Conservation (phyloP, 2,888 invertebrate species). For the Acleris cristana region DNA sequence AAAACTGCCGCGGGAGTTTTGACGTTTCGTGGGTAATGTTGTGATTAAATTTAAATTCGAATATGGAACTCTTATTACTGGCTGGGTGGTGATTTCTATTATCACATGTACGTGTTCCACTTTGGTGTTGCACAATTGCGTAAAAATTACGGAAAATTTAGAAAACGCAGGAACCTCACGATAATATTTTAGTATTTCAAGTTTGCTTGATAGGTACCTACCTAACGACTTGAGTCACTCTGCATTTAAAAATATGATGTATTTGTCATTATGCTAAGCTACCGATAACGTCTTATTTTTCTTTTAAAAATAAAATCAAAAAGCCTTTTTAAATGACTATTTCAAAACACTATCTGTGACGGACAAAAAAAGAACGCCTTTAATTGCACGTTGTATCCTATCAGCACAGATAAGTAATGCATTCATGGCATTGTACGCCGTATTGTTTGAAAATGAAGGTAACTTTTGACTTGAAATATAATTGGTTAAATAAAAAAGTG, state of each 20-base stretch:
- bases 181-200: too few relatives aligned
- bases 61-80: constrained; percentile 21
- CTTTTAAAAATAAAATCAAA: constrained; percentile 29
- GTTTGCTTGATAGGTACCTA: too few relatives aligned
- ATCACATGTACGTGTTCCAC: too few relatives aligned
- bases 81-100: too few relatives aligned
- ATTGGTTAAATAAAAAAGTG: constrained; percentile 56
- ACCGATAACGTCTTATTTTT: constrained; percentile 12
- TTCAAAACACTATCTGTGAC: constrained; percentile 57
- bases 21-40: constrained; percentile 10
- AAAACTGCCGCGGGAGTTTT: constrained; percentile 18
- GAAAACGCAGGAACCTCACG: too few relatives aligned
- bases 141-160: too few relatives aligned
- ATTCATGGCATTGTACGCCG: constrained; percentile 43
- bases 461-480: constrained; percentile 46
- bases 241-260: too few relatives aligned
- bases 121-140: too few relatives aligned
- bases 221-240: too few relatives aligned
- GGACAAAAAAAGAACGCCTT: constrained; percentile 58
- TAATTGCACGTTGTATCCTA: constrained; percentile 53
- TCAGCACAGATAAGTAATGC: constrained; percentile 43
- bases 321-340: constrained; percentile 39
- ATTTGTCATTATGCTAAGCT: background rate
- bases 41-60: constrained; percentile 8
- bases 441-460: constrained; percentile 49